A percentile compares a stretch with the other conserved stretches of the same genome.
Evolutionary conservation across 2,888 invertebrate species (phyloP).

Genomic region (Drosophila neonasuta): DNA sequence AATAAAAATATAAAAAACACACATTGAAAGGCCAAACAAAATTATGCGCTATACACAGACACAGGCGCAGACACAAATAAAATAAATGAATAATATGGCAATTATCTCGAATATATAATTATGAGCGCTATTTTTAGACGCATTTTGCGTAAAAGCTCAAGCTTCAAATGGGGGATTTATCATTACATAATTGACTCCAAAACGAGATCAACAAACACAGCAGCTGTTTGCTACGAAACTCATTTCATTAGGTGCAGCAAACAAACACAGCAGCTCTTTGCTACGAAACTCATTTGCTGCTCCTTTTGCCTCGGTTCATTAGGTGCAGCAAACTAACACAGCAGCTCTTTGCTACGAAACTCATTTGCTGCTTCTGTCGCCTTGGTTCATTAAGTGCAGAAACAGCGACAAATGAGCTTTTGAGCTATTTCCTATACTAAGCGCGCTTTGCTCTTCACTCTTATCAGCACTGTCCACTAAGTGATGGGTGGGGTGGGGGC

Average conservation of each 20-base stretch:
- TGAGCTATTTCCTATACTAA: conserved; percentile 37
- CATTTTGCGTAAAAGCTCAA: conserved; percentile 6
- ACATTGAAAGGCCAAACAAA: conserved; percentile 42
- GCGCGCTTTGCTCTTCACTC: conserved; percentile 25
- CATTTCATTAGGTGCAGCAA: background rate
- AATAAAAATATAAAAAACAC: conserved; percentile 1
- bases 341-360: too few relatives aligned
- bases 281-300: too few relatives aligned
- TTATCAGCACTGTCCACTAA: conserved; percentile 45
- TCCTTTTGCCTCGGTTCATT: too few relatives aligned
- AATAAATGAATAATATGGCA: conserved; percentile 39
- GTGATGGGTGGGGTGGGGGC: conserved; percentile 18
- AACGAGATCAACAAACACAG: conserved; percentile 17
- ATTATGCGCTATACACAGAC: conserved; percentile 20
- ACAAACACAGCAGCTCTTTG: too few relatives aligned
- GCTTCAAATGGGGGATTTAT: conserved; percentile 1
- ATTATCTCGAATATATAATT: conserved; percentile 33
- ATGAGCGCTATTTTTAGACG: conserved; percentile 9
- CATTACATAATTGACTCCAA: conserved; percentile 20
- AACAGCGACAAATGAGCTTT: conserved; percentile 16
- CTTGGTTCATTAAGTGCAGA: too few relatives aligned
- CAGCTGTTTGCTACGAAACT: conserved; percentile 12
- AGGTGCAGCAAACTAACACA: too few relatives aligned
- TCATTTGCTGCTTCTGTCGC: too few relatives aligned
- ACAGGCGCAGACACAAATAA: conserved; percentile 1